Evolutionary conservation across 2,113 vertebrate genomes (phyloP).

Genomic region (Mola mola): DNA sequence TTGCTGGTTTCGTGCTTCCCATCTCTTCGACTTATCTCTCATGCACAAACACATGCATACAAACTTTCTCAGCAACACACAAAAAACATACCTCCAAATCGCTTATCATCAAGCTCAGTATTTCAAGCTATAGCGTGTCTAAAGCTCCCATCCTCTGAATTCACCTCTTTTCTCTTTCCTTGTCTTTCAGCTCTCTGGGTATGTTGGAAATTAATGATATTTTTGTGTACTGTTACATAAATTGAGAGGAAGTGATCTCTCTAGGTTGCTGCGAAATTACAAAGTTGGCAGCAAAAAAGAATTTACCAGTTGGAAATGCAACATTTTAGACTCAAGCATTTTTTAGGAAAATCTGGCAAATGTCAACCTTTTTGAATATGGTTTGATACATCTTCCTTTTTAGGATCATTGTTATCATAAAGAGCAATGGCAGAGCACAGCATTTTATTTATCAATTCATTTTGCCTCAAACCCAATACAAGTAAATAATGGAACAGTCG

Average conservation of each 20-base stretch:
- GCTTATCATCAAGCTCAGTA: conserved; percentile 49
- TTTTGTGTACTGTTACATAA: not conserved
- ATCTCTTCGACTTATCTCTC: conserved; percentile 8
- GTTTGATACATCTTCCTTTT: too few species aligned
- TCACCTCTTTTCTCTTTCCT: not conserved
- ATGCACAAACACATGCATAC: not conserved
- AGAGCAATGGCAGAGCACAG: too few species aligned
- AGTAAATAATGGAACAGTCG: too few species aligned
- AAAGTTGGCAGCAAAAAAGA: not conserved
- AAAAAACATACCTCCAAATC: conserved; percentile 41
- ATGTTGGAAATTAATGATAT: conserved; percentile 1
- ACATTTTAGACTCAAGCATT: not conserved
- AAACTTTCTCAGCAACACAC: conserved; percentile 20
- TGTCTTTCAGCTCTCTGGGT: not conserved
- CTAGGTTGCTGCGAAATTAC: not conserved
- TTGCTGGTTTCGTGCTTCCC: conserved; percentile 40
- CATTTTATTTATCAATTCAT: too few species aligned
- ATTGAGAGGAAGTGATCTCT: not conserved
- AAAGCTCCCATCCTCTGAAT: conserved; percentile 17
- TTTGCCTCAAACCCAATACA: too few species aligned
- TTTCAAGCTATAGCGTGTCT: conserved; percentile 36
- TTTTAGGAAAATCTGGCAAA: not conserved
- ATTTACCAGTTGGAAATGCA: not conserved
- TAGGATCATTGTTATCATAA: too few species aligned
- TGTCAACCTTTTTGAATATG: not conserved